phyloP scores from a whole-genome alignment of 2,888 invertebrate genomes.

The Anaspis maculata region DNA sequence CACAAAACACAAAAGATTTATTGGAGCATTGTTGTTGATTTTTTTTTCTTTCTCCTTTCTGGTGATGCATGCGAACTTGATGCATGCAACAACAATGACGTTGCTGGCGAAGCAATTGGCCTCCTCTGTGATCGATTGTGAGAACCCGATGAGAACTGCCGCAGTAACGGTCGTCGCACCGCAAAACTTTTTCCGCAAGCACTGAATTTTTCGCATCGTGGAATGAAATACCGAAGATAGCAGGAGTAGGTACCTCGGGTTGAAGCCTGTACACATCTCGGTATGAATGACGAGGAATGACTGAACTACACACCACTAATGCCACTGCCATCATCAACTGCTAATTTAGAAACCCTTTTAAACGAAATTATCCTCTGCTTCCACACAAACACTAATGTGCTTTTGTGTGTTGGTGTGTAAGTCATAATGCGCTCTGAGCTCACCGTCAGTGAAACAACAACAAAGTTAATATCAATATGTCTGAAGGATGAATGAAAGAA shows the following conservation, averaged over 20 bases:
- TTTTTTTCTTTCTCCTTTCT: constrained; percentile 22
- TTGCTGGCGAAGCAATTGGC: constrained; percentile 29
- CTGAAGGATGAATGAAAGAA: no score
- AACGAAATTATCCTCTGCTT: constrained; percentile 42
- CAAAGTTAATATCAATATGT: constrained; percentile 22
- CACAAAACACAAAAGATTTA: constrained; percentile 36
- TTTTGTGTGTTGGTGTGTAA: constrained; percentile 39
- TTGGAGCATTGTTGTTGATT: constrained; percentile 33
- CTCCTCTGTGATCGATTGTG: constrained; percentile 39
- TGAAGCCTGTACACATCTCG: no score
- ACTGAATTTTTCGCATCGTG: no score
- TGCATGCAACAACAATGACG: no score
- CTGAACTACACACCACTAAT: constrained; percentile 39
- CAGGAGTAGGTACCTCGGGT: no score
- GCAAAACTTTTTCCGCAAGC: no score
- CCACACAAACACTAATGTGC: constrained; percentile 41
- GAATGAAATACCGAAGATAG: constrained; percentile 2
- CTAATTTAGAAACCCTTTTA: constrained; percentile 44
- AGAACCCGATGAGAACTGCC: constrained; percentile 26
- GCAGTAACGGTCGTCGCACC: no score
- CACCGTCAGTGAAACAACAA: no score
- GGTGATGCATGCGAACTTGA: no score
- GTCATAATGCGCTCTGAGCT: constrained; percentile 26
- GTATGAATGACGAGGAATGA: constrained; percentile 38
- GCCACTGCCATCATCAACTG: constrained; percentile 42